phyloP scores from a whole-genome alignment of 2,113 vertebrate genomes.

The Anolis sagrei region DNA sequence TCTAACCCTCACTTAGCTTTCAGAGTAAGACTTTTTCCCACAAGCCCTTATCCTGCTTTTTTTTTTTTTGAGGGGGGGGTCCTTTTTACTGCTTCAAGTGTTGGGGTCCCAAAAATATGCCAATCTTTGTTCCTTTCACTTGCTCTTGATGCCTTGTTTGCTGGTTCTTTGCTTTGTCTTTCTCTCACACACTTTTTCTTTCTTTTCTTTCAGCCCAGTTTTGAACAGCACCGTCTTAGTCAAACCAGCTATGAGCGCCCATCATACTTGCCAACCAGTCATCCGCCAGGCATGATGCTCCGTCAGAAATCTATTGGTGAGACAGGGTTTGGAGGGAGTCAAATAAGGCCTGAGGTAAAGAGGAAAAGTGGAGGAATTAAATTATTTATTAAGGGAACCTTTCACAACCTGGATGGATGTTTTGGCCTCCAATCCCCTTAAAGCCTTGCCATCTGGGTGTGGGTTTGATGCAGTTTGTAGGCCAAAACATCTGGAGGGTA shows the following conservation, averaged over 20 bases:
- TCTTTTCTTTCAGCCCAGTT: conserved; percentile 77
- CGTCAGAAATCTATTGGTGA: conserved; percentile 94
- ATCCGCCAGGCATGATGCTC: conserved; percentile 86
- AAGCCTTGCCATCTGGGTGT: background rate
- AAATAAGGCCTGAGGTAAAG: background rate
- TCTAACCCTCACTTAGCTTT: background rate
- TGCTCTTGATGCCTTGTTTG: background rate
- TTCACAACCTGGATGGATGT: background rate
- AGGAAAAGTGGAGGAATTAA: background rate
- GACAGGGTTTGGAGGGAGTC: conserved; percentile 34
- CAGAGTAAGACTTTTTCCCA: background rate
- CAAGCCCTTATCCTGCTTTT: background rate
- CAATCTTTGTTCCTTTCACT: background rate
- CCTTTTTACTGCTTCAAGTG: background rate
- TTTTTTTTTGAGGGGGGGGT: background rate
- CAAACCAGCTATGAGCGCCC: conserved; percentile 86
- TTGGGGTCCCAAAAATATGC: too few relatives aligned
- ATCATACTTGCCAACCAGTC: conserved; percentile 84
- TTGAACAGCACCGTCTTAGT: conserved; percentile 83
- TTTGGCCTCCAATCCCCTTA: background rate
- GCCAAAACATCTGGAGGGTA: background rate
- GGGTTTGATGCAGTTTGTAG: background rate
- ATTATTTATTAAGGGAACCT: background rate
- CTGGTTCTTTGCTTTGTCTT: background rate
- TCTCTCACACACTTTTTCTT: background rate